These are phyloP conservation scores for Rhingia rostrata DNA, from an alignment of 2,888 invertebrate genomes.

Conservation along the genomic window DNA sequence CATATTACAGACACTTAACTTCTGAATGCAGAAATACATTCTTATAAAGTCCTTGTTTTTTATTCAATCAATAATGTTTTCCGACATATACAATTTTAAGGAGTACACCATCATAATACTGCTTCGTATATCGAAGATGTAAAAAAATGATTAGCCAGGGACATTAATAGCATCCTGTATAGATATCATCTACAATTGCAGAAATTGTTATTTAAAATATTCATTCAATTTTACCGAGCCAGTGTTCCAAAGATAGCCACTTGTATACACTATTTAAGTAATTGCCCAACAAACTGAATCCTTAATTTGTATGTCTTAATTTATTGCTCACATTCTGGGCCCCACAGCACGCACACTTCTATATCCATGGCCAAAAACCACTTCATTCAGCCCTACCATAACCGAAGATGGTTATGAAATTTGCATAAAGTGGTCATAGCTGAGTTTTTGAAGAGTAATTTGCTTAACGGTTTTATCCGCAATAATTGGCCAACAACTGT, in stretches of 20 bases:
- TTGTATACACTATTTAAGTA: constrained; percentile 28
- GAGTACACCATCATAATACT: too few relatives aligned
- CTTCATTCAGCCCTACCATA: constrained; percentile 19
- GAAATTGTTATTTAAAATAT: constrained; percentile 23
- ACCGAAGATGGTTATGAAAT: constrained; percentile 58
- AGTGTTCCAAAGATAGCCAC: constrained; percentile 32
- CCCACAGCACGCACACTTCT: constrained; percentile 5
- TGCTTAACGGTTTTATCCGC: constrained; percentile 47
- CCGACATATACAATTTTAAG: too few relatives aligned
- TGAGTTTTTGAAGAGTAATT: constrained; percentile 63
- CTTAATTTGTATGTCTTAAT: constrained; percentile 57
- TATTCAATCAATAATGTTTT: too few relatives aligned
- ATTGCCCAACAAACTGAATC: constrained; percentile 48
- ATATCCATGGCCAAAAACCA: constrained; percentile 10
- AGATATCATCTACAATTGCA: too few relatives aligned
- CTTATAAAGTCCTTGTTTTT: too few relatives aligned
- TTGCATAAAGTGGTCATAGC: constrained; percentile 69
- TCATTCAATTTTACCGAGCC: constrained; percentile 36
- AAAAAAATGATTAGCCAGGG: too few relatives aligned
- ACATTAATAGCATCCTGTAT: too few relatives aligned
- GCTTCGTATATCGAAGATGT: too few relatives aligned
- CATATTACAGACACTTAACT: too few relatives aligned
- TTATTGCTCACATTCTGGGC: constrained; percentile 3
- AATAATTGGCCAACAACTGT: constrained; percentile 67
- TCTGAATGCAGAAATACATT: too few relatives aligned